Conservation (phyloP, 2,797 vertebrate species). For the Siniperca scherzeri region DNA sequence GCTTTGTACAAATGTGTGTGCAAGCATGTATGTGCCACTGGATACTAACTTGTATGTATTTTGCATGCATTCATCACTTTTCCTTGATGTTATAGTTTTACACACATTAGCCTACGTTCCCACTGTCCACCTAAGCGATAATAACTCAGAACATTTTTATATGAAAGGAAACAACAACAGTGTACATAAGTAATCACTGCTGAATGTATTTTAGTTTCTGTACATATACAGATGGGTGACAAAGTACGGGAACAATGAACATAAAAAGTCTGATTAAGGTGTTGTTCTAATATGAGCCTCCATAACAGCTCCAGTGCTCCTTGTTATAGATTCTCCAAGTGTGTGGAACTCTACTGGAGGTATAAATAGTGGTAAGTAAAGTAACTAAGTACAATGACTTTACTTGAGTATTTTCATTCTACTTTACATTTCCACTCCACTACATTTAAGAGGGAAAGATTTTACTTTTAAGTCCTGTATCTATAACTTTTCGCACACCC, state of each 20-base stretch:
- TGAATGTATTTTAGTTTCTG: background rate
- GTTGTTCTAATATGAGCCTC: too few species aligned
- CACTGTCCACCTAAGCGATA: background rate
- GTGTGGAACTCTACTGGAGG: too few species aligned
- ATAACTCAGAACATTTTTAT: background rate
- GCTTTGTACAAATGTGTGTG: background rate
- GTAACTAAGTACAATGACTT: too few species aligned
- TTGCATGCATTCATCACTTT: background rate
- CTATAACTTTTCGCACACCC: too few species aligned
- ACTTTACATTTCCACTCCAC: too few species aligned
- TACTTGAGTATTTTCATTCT: too few species aligned
- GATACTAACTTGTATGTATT: background rate
- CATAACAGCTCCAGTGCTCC: too few species aligned
- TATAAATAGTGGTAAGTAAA: too few species aligned
- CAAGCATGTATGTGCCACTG: background rate
- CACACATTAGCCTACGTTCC: background rate
- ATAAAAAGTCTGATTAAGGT: too few species aligned
- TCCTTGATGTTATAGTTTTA: background rate
- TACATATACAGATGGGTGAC: background rate
- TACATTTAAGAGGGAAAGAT: too few species aligned
- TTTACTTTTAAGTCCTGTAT: too few species aligned
- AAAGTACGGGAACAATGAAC: background rate
- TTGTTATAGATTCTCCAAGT: too few species aligned
- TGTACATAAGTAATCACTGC: background rate
- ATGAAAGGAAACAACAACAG: background rate